phyloP scores from a whole-genome alignment of 2,113 vertebrate species.

The Polyodon spathula region DNA sequence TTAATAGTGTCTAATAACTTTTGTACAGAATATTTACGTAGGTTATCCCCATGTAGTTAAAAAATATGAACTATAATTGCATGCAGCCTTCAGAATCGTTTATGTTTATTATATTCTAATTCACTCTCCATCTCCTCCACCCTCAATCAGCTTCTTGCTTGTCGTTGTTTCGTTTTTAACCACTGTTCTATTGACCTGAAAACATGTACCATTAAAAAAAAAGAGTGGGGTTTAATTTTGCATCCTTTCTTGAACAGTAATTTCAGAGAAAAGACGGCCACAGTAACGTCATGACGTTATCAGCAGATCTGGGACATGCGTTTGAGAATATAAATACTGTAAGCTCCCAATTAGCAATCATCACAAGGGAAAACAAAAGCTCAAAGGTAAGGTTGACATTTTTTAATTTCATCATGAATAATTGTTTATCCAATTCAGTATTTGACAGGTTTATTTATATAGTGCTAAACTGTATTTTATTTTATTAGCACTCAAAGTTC shows the following conservation, averaged over 20 bases:
- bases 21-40: too few relatives aligned
- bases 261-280: constrained; percentile 7
- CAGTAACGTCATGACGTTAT: constrained; percentile 8
- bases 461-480: too few relatives aligned
- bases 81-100: too few relatives aligned
- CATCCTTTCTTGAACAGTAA: background rate
- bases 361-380: background rate
- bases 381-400: background rate
- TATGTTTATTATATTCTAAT: too few relatives aligned
- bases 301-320: constrained; percentile 15
- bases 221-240: background rate
- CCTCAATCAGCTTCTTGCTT: too few relatives aligned
- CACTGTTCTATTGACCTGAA: background rate
- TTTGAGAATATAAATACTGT: constrained; percentile 21
- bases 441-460: too few relatives aligned
- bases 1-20: too few relatives aligned
- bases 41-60: too few relatives aligned
- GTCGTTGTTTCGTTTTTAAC: background rate
- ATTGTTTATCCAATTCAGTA: too few relatives aligned
- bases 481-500: too few relatives aligned
- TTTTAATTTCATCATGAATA: background rate
- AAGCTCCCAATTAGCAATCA: background rate
- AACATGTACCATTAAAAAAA: background rate
- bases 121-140: too few relatives aligned
- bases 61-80: too few relatives aligned